Conservation (phyloP, 2,113 vertebrate species). For the Mesoclemmys tuberculata region DNA sequence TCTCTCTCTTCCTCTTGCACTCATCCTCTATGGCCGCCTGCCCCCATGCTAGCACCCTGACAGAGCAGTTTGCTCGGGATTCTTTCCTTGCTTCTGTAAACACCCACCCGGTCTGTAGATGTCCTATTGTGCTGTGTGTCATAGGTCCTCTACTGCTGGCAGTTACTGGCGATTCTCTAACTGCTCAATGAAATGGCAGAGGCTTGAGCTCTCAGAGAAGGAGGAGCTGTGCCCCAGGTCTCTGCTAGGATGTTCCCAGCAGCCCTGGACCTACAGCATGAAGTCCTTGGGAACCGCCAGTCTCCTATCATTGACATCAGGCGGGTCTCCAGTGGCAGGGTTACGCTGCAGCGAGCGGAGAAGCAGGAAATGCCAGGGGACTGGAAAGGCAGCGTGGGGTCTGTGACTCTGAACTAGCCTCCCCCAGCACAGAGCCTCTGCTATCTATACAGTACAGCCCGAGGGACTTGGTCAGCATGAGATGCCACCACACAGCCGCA, state of each 20-base stretch:
- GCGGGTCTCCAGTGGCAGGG: background rate
- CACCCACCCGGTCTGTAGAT: background rate
- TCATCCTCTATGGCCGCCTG: background rate
- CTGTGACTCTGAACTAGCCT: background rate
- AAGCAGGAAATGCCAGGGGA: background rate
- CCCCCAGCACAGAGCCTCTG: background rate
- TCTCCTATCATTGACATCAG: background rate
- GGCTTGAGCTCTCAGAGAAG: background rate
- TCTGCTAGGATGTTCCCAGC: background rate
- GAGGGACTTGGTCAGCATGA: background rate
- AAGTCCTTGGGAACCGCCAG: background rate
- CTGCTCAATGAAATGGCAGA: background rate
- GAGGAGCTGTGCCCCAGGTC: background rate
- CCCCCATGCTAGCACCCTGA: background rate
- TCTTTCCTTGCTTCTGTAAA: background rate
- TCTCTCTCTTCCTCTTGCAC: background rate
- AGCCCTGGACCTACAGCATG: background rate
- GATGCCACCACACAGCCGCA: background rate
- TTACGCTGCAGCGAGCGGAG: background rate
- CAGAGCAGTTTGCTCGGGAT: background rate
- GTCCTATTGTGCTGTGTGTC: background rate
- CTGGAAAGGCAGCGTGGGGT: background rate
- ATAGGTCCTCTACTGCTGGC: background rate
- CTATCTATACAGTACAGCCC: background rate
- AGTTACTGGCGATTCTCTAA: background rate